Evolutionary conservation across 2,113 vertebrate species (phyloP), one percentile per base, ranked within the genome.

Genomic region (Setophaga petechia): DNA sequence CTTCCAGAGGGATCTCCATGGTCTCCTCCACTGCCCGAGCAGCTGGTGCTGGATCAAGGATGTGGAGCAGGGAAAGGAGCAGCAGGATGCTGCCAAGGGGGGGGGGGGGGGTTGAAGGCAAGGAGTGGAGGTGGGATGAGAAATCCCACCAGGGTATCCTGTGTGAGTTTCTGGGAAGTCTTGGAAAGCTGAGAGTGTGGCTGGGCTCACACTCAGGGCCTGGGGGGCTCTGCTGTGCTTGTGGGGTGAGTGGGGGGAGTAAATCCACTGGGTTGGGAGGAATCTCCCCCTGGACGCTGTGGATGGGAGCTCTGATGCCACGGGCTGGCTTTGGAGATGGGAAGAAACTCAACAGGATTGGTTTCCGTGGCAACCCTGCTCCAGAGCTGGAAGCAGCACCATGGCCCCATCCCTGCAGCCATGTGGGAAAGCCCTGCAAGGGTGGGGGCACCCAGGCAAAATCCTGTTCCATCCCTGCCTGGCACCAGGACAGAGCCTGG

Each of bases 341-440:
- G 74, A 46, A 91, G 80, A 80, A 93, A 80, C 55, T 37, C 73
- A 59, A 59, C 59, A 75, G 35, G 82, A 59, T 89, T 0, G 0
- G 94, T 97, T 95, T 93, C 95, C 80, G 0, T 96, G 93, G 89
- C 95, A 95, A 94, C 91, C 31, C 58, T 31, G 28, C 18, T 79
- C 67, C 0, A 0, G 76, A 87, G 73, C 73, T 75, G 65, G 30
- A 78, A 72, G 35, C 1, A 69, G 43, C 9, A 1, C 28, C 79
- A 10, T 6, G 49, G 51, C 71, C 44, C 76, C 68, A 37, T 52
- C 84, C 57, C 74, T 47, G 43, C 61, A 71, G 77, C 62, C 8
- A 0, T 16, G 54, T 11, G 51, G 63, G 52, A 74, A 84, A 52
- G 59, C 15, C 35, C 39, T 49, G 73, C 21, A 17, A n/a, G 21